Base-by-base conservation (phyloP, 2,113 vertebrate genomes). In the cattle (Bos taurus) region DNA sequence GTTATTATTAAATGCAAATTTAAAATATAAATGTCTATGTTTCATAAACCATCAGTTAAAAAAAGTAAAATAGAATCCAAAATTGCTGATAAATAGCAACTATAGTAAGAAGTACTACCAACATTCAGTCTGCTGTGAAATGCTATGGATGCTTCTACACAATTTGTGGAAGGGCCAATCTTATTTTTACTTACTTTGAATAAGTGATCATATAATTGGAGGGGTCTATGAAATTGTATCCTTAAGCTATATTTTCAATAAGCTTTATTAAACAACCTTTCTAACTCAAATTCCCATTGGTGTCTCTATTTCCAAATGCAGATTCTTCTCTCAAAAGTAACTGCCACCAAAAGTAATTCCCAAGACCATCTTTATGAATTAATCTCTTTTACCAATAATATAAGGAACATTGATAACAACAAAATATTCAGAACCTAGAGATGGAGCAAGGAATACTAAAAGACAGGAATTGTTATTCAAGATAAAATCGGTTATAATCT, bases 31-130 rank as follows among this genome's bases (percentile, higher is more conserved):
- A 87, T 14, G 81, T 52, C 50, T 88, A 89, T 23, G 33, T 81
- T 92, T 95, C 64, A 81, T 77, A 25, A 96, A 81, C 81, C 36
- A 97, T 56, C 56, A 92, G 71, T 33, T 71, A 88, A 91, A 95
- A 88, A 64, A 91, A 97, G 60, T 67, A 85, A 80, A 95, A 74
- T 0, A 94, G 25, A 57, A 74, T 26, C 19, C 16, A 81, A 92
- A 82, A 13, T 77, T 17, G 74, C 19, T 88, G 4, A 25, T 46
- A 80, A 48, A 64, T 54, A 16, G 26, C 50, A 93, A 77, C 33
- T 71, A 54, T 14, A 64, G 5, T 84, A 94, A 94, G 19, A 25
- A 84, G 36, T 77, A 21, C 4, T 88, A 30, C 40, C 26, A 71
- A 56, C 30, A 77, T 5, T 60, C 33, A 40, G 36, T 62, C 43